A percentile compares a stretch with the other conserved stretches of the same genome.
Conservation (phyloP, 2,888 invertebrate genomes). For the Arctia plantaginis region DNA sequence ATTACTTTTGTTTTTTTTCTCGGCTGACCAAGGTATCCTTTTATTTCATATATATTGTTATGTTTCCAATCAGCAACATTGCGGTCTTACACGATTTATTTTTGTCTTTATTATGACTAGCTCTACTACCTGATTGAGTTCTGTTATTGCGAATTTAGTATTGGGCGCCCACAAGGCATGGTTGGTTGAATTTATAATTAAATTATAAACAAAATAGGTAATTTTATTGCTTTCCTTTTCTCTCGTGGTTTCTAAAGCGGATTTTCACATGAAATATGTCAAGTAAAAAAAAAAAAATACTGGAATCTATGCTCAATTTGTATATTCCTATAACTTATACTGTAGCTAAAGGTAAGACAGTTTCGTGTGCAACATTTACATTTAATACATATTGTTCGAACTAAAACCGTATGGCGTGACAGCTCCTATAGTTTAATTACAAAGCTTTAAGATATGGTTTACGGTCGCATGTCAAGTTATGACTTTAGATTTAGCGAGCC, state of each 20-base stretch:
- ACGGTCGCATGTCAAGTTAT: conserved; percentile 25
- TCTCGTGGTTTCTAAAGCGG: no score
- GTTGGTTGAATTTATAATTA: no score
- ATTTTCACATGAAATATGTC: no score
- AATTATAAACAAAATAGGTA: no score
- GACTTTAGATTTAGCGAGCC: conserved; percentile 12
- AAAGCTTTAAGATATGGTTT: conserved; percentile 25
- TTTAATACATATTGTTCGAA: conserved; percentile 12
- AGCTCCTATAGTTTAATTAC: conserved; percentile 21
- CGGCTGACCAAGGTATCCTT: neutral
- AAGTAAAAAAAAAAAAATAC: no score
- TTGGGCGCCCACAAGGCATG: neutral
- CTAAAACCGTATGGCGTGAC: conserved; percentile 18
- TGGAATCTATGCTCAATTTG: no score
- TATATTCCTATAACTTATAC: neutral
- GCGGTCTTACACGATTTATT: neutral
- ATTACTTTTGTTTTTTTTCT: neutral
- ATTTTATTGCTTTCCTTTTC: no score
- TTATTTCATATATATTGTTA: neutral
- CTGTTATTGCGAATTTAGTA: neutral
- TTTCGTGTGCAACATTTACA: neutral
- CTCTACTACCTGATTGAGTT: neutral
- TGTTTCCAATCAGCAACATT: neutral
- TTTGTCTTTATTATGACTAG: neutral
- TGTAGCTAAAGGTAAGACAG: neutral